Evolutionary conservation across 1,140 invertebrate species (phyloP).

Genomic region (Lepeophtheirus salmonis): DNA sequence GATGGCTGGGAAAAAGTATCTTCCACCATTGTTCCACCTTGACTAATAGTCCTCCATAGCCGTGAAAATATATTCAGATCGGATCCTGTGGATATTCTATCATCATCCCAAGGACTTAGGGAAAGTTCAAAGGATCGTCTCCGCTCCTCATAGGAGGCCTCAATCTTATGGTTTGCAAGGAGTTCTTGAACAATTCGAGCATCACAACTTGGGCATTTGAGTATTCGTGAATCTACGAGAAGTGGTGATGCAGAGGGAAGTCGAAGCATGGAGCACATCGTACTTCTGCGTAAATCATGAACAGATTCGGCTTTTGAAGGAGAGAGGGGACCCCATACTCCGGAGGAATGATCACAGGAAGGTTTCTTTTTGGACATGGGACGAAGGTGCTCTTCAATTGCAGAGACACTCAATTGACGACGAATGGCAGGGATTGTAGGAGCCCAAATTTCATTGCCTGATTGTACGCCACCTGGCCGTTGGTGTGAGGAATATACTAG

Average conservation of each 20-base stretch:
- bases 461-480: not conserved
- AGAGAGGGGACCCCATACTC: not conserved
- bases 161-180: not conserved
- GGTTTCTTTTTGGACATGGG: not conserved
- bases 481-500: not conserved
- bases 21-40: not conserved
- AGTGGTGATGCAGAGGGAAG: not conserved
- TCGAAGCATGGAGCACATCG: not conserved
- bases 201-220: not conserved
- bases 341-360: not conserved
- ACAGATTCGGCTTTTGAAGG: constrained; percentile 5
- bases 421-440: not conserved
- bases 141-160: not conserved
- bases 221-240: not conserved
- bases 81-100: not conserved
- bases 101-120: not conserved
- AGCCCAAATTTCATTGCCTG: not conserved
- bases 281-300: not conserved
- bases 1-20: not conserved
- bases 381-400: not conserved
- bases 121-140: too few relatives aligned
- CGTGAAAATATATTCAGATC: not conserved
- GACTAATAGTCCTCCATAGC: not conserved
- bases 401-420: not conserved
- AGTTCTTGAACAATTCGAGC: not conserved